Conservation (phyloP, 2,888 invertebrate species). For the Drosophila mettleri region DNA sequence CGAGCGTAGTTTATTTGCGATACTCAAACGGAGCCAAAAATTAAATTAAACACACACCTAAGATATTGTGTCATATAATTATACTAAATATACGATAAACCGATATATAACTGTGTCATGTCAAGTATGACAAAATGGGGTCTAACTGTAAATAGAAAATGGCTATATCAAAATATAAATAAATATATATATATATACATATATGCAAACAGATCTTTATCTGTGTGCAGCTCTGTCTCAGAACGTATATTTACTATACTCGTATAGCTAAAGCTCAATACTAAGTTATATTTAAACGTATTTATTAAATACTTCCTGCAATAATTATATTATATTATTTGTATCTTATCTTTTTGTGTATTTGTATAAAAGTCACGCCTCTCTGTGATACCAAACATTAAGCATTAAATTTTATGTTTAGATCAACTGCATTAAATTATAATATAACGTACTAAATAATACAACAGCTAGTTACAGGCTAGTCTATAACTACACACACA, state of each 20-base stretch:
- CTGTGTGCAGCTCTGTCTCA: constrained; percentile 49
- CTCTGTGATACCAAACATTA: constrained; percentile 84
- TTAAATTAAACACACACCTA: constrained; percentile 49
- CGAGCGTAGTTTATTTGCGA: constrained; percentile 69
- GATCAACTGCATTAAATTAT: constrained; percentile 67
- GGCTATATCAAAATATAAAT: constrained; percentile 36
- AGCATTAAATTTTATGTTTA: constrained; percentile 77
- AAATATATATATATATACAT: background rate
- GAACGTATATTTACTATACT: constrained; percentile 45
- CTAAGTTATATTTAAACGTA: constrained; percentile 38
- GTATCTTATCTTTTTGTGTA: constrained; percentile 57
- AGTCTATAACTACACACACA: constrained; percentile 31
- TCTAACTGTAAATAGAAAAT: constrained; percentile 43
- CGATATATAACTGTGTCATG: constrained; percentile 17
- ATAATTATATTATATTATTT: constrained; percentile 46
- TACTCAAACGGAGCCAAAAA: constrained; percentile 79
- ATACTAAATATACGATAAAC: constrained; percentile 17
- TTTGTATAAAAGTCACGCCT: constrained; percentile 82
- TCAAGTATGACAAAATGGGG: constrained; percentile 38
- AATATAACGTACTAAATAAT: constrained; percentile 34
- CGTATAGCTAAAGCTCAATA: constrained; percentile 51
- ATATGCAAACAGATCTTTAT: constrained; percentile 6
- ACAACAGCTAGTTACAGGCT: constrained; percentile 29
- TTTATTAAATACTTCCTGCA: constrained; percentile 54
- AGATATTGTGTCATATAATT: constrained; percentile 43